Evolutionary conservation across 2,113 vertebrate genomes (phyloP).

Genomic region (Turdus rufiventris): DNA sequence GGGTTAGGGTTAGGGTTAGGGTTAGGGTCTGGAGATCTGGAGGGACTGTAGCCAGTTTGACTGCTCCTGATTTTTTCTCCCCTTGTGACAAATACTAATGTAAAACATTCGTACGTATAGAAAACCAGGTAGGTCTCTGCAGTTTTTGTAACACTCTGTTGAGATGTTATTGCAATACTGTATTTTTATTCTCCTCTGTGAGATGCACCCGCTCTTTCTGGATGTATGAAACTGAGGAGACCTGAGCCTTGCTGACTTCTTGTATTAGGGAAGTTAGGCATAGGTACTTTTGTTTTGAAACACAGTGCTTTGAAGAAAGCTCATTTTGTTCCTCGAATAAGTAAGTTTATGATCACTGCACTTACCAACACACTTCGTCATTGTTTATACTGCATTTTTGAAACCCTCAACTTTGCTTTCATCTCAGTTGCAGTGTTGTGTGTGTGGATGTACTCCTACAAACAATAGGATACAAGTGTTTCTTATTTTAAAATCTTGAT

Average conservation of each 20-base stretch:
- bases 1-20: too few relatives aligned
- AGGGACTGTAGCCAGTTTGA: background rate
- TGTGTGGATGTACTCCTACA: background rate
- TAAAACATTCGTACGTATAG: background rate
- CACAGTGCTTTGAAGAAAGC: background rate
- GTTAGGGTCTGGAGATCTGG: too few relatives aligned
- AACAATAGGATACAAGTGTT: slow-evolving; percentile 38
- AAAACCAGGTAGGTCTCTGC: background rate
- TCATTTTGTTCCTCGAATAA: background rate
- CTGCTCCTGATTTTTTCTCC: background rate
- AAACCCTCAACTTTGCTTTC: background rate
- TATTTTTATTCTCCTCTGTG: background rate
- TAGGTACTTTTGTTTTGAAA: background rate
- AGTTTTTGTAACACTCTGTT: background rate
- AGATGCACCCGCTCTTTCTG: background rate
- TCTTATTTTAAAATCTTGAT: slow-evolving; percentile 44
- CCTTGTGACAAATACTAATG: background rate
- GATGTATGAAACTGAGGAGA: background rate
- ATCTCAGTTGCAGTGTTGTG: background rate
- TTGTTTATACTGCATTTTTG: background rate
- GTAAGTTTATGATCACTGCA: background rate
- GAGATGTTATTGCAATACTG: background rate
- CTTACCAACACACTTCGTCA: background rate
- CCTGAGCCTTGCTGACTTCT: background rate
- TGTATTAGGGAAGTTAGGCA: background rate